Conservation (phyloP, 2,113 vertebrate species). For the Forbesichthys papilliferus region DNA sequence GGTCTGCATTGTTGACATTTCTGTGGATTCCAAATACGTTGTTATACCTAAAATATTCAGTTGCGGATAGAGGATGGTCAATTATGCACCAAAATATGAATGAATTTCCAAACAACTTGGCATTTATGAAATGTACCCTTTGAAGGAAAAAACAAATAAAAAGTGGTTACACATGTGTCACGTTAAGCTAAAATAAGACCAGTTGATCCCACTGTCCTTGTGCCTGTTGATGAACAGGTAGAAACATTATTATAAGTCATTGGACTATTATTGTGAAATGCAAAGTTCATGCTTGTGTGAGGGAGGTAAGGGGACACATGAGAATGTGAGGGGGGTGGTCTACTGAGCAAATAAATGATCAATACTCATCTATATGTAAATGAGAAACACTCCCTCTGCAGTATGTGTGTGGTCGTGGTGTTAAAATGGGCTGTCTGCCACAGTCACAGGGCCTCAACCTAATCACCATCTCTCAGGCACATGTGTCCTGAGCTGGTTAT, state of each 20-base stretch:
- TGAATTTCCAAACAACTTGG: background rate
- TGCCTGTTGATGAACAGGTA: background rate
- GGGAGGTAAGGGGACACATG: conserved; percentile 53
- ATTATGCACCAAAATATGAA: background rate
- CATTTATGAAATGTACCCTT: background rate
- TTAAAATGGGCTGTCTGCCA: conserved; percentile 87
- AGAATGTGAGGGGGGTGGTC: conserved; percentile 81
- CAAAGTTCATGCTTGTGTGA: background rate
- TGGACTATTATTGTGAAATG: conserved; percentile 37
- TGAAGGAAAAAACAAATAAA: background rate
- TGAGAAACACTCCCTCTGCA: conserved; percentile 82
- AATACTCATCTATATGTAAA: conserved; percentile 97
- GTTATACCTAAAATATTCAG: background rate
- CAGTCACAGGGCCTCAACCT: conserved; percentile 85
- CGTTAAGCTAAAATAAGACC: background rate
- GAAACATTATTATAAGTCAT: background rate
- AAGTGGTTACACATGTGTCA: background rate
- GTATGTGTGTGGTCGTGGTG: background rate
- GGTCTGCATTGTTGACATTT: background rate
- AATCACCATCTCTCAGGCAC: conserved; percentile 85
- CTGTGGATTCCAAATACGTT: background rate
- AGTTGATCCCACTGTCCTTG: conserved; percentile 5
- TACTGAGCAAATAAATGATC: conserved; percentile 93
- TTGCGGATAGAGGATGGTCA: too few relatives aligned
- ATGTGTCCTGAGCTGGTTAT: conserved; percentile 77